Base-by-base conservation (phyloP, 2,888 invertebrate genomes). In the Diplazon laetatorius region DNA sequence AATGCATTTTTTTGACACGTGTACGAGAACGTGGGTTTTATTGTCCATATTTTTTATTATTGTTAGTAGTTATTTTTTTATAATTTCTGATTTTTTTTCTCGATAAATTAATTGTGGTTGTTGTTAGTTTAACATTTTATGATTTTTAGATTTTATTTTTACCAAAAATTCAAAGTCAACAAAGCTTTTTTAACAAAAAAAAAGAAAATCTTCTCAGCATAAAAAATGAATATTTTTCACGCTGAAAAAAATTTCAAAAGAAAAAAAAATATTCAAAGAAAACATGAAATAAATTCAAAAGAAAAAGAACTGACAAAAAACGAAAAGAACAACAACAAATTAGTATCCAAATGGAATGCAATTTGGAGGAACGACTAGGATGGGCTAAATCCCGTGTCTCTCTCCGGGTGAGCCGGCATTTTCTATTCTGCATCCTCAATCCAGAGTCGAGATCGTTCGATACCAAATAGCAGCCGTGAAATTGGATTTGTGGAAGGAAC, bases 401-500 rank as follows among this genome's bases (percentile, higher is more conserved):
- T 69, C n/a, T n/a, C n/a, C n/a, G n/a, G n/a, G 25, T 46, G 12
- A 75, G 12, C 37, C n/a, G 35, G 46, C 52, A 50, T 65, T 63
- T 44, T 16, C 25, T 8, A 37, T 48, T 14, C 42, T n/a, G 37
- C 30, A 76, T 25, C 39, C 48, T n/a, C 25, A 48, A 30, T 55
- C 42, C 30, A 68, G 44, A 44, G n/a, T n/a, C n/a, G n/a, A 69
- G 68, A 77, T 69, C 62, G 55, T 62, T 39, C 62, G 57, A 69
- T 73, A 73, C 59, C 73, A 73, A 74, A 77, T 63, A 69, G 57
- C 68, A 77, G 63, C 73, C 77, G 68, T 77, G 77, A 77, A 77
- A 77, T 77, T 73, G 77, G 73, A 73, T 77, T 77, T 69, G 77
- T 59, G 63, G n/a, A 77, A 77, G 73, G 73, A 73, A 73, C 73